These are phyloP conservation scores for Taenioides sp. DNA, from an alignment of 2,797 vertebrate genomes.

Conservation along the genomic window DNA sequence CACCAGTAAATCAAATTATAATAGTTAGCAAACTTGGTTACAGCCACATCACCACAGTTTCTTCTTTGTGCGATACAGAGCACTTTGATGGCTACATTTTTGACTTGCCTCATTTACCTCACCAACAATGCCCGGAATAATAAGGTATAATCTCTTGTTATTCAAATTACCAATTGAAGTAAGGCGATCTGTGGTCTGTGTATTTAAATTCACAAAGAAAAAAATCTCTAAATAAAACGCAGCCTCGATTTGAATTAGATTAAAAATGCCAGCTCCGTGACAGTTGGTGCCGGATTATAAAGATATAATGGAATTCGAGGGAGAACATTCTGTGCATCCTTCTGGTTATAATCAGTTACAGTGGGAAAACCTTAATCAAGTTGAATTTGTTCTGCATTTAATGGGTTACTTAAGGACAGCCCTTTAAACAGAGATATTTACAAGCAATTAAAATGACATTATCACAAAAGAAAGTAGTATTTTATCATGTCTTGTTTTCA, in stretches of 20 bases:
- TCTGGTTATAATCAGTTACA: constrained; percentile 50
- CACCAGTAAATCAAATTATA: background rate
- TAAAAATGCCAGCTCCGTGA: constrained; percentile 19
- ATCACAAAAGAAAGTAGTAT: constrained; percentile 15
- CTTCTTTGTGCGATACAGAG: background rate
- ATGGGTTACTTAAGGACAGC: constrained; percentile 45
- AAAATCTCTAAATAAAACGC: constrained; percentile 10
- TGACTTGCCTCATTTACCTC: background rate
- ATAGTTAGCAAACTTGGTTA: background rate
- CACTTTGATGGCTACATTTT: background rate
- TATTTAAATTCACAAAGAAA: background rate
- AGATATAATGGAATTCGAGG: constrained; percentile 31
- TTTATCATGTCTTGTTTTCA: constrained; percentile 2
- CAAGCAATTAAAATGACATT: constrained; percentile 20
- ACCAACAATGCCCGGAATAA: background rate
- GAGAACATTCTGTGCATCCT: constrained; percentile 29
- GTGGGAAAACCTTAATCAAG: constrained; percentile 31
- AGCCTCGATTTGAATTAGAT: constrained; percentile 10
- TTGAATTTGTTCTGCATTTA: constrained; percentile 27
- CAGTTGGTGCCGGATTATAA: constrained; percentile 34
- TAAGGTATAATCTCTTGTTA: background rate
- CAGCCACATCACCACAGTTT: background rate
- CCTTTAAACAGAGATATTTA: constrained; percentile 34
- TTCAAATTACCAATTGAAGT: background rate
- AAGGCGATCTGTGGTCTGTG: background rate